Conservation (phyloP, 2,113 vertebrate genomes). For the Vanacampus margaritifer region DNA sequence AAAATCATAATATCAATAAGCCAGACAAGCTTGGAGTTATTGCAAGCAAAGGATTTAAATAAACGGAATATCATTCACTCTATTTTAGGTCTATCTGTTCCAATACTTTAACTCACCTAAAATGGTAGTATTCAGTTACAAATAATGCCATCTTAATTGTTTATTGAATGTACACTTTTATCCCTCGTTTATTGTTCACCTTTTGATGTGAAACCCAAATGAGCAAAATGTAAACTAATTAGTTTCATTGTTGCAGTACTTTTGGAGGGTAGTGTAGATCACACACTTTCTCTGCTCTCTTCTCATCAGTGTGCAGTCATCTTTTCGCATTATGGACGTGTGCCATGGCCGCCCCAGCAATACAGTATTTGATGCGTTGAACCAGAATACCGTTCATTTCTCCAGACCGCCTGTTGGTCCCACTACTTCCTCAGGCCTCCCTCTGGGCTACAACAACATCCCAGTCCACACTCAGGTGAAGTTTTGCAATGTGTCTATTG, state of each 20-base stretch:
- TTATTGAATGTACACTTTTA: neutral
- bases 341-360: constrained; percentile 81
- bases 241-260: neutral
- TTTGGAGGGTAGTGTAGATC: neutral
- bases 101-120: neutral
- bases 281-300: neutral
- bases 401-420: constrained; percentile 83
- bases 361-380: constrained; percentile 77
- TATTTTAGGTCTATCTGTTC: neutral
- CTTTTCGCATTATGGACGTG: constrained; percentile 96
- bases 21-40: neutral
- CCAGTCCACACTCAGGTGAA: constrained; percentile 87
- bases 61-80: neutral
- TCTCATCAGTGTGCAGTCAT: constrained; percentile 85
- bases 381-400: constrained; percentile 86
- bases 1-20: neutral
- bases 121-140: neutral
- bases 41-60: neutral
- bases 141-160: neutral
- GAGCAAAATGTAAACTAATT: neutral
- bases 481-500: neutral
- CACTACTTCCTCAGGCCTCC: constrained; percentile 73
- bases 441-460: constrained; percentile 87
- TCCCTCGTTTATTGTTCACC: neutral
- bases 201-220: neutral